A percentile compares a stretch with the other conserved stretches of the same genome.
phyloP scores from a whole-genome alignment of 2,113 vertebrate genomes.

The Colaptes auratus region DNA sequence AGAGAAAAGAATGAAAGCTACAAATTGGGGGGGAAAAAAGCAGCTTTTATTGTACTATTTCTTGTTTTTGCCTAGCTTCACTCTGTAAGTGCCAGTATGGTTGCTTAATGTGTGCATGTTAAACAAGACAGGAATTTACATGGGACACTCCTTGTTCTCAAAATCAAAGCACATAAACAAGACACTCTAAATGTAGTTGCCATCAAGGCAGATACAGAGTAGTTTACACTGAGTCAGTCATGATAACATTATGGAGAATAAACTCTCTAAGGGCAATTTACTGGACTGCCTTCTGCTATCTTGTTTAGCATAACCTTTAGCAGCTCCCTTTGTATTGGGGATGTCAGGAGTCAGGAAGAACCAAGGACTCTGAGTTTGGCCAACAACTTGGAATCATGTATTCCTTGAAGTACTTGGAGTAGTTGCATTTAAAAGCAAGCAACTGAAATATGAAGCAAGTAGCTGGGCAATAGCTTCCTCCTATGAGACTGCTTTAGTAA shows the following conservation, averaged over 20 bases:
- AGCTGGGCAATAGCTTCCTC: not conserved
- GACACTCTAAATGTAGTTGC: not conserved
- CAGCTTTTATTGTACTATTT: not conserved
- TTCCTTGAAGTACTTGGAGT: not conserved
- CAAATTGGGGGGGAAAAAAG: too few relatives aligned
- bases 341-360: not conserved
- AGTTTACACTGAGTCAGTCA: not conserved
- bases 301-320: not conserved
- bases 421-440: not conserved
- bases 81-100: not conserved
- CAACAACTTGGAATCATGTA: not conserved
- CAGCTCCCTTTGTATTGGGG: not conserved
- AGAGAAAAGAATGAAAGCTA: not conserved
- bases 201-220: not conserved
- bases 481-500: not conserved
- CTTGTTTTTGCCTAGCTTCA: not conserved
- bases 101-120: not conserved
- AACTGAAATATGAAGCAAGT: not conserved
- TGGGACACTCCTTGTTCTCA: not conserved
- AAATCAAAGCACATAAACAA: not conserved
- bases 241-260: not conserved
- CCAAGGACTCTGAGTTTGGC: not conserved
- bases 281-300: not conserved
- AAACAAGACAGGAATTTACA: conserved; percentile 3
- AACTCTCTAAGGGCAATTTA: not conserved